These are phyloP conservation scores for Gavia stellata DNA, from an alignment of 2,113 vertebrate species.

Conservation along the genomic window DNA sequence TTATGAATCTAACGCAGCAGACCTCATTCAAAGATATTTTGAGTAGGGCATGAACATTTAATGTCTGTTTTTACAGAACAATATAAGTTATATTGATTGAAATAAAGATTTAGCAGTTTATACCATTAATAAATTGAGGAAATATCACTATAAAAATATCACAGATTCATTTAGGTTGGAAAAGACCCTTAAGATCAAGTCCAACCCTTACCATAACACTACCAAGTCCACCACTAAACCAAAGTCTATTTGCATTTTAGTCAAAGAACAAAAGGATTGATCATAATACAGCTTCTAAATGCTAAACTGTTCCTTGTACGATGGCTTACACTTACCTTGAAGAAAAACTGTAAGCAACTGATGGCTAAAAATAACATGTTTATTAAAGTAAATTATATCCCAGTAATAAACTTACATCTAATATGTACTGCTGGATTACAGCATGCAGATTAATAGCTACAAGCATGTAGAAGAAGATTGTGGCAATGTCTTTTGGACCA, in stretches of 20 bases:
- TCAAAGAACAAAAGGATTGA: neutral
- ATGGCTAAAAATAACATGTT: neutral
- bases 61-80: neutral
- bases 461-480: slow-evolving; percentile 83
- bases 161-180: neutral
- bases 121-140: neutral
- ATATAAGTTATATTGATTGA: neutral
- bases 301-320: neutral
- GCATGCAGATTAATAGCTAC: slow-evolving; percentile 82
- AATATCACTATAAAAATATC: neutral
- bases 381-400: neutral
- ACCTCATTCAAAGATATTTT: too few species aligned
- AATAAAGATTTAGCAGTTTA: neutral
- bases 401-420: slow-evolving; percentile 73
- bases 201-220: neutral
- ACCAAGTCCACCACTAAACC: neutral
- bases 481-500: slow-evolving; percentile 80
- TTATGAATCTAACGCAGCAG: neutral
- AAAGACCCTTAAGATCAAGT: neutral
- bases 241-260: neutral
- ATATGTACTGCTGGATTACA: slow-evolving; percentile 82
- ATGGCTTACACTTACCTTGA: neutral
- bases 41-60: neutral
- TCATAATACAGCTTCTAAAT: neutral
- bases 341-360: neutral